These are phyloP conservation scores for Pyrgilauda ruficollis DNA, from an alignment of 2,113 vertebrate genomes.

Conservation along the genomic window DNA sequence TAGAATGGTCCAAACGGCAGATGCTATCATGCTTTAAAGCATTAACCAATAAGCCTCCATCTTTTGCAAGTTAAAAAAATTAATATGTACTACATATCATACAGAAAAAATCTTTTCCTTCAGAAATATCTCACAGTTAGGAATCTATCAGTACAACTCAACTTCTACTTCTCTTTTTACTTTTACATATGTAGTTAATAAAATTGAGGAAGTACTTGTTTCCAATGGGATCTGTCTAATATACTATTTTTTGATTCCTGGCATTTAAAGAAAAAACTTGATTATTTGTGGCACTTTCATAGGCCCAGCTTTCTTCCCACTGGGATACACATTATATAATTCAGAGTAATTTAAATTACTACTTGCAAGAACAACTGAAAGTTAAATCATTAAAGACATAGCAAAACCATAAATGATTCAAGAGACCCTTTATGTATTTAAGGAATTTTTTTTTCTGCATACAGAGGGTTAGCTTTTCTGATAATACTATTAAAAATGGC, in stretches of 20 bases:
- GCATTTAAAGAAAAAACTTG: background rate
- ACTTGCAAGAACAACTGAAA: background rate
- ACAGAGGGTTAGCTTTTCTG: background rate
- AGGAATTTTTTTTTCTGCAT: background rate
- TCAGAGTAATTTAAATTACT: background rate
- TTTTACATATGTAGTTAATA: conserved; percentile 33
- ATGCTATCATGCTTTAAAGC: background rate
- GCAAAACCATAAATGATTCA: background rate
- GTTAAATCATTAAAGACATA: background rate
- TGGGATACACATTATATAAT: background rate
- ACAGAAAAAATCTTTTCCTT: background rate
- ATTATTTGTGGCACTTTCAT: conserved; percentile 8
- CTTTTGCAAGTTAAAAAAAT: background rate
- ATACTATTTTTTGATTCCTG: conserved; percentile 9
- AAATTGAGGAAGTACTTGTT: conserved; percentile 59
- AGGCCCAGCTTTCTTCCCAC: background rate
- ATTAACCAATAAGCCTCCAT: background rate
- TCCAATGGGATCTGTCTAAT: background rate
- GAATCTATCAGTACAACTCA: background rate
- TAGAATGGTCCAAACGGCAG: background rate
- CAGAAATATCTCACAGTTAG: background rate
- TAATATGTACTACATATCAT: background rate
- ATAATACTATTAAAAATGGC: background rate
- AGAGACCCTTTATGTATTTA: background rate
- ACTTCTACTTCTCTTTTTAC: background rate